A percentile compares a stretch with the other conserved stretches of the same genome.
Evolutionary conservation across 1,140 invertebrate species (phyloP).

Genomic region (Cotesia typhae): DNA sequence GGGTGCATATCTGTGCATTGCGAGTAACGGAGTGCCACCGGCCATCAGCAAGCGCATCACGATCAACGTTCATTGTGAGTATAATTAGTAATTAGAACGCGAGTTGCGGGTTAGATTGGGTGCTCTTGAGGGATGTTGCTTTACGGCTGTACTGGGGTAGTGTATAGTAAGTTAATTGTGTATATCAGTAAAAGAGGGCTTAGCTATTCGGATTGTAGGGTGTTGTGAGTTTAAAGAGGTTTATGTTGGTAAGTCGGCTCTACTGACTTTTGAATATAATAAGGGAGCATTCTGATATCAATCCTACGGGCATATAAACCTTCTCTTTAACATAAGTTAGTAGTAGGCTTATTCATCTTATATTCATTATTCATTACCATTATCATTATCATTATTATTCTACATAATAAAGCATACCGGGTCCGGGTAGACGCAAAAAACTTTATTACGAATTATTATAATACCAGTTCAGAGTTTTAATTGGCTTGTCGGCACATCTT

Average conservation of each 20-base stretch:
- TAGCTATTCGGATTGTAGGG: not conserved
- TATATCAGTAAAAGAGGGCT: constrained; percentile 4
- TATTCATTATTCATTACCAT: not conserved
- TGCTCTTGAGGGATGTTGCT: constrained; percentile 17
- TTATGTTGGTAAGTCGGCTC: no score
- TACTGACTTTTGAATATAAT: no score
- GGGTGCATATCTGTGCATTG: constrained; percentile 88
- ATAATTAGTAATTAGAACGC: constrained; percentile 45
- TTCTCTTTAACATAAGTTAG: not conserved
- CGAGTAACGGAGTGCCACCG: constrained; percentile 82
- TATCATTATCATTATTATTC: no score
- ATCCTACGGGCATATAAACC: no score
- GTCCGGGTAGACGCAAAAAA: no score
- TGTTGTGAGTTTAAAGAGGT: no score
- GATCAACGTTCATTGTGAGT: constrained; percentile 87
- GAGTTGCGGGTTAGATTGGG: constrained; percentile 24
- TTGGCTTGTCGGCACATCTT: no score
- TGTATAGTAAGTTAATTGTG: not conserved
- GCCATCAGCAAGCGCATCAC: constrained; percentile 84
- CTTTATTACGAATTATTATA: no score
- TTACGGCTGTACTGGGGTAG: not conserved
- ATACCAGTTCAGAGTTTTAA: no score
- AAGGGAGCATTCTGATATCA: no score
- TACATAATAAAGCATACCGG: no score
- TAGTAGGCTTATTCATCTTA: not conserved